Evolutionary conservation across 1,140 invertebrate species (phyloP), one percentile per base, ranked within the genome.

Genomic region (Mercenaria mercenaria): DNA sequence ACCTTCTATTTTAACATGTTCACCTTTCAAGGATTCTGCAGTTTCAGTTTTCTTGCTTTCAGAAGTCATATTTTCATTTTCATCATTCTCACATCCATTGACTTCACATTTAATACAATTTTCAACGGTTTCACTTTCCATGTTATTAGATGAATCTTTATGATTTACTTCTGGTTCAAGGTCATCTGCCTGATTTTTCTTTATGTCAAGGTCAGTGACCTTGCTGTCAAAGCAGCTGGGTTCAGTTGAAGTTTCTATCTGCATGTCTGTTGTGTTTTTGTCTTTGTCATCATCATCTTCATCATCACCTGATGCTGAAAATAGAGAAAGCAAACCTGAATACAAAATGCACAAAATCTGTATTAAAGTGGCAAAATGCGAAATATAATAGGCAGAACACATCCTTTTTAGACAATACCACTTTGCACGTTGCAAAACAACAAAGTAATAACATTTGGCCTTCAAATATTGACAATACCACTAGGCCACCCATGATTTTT

Each of bases 221-320:
- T 47, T 67, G 61, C 47, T 67, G 13, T 83, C 59, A 34, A 79
- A 79, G 72, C 39, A 43, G 29, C 76, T 59, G 26, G 43, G 32
- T 34, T 79, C 26, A 15, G 76, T 52, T 3, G 15, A 50, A 32
- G 20, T 79, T 20, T 79, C 76, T 79, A 79, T 79, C 76, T 79
- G 76, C 76, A 79, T 79, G 29, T 41, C 34, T 52, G 47, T 32
- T 80, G 80, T 41, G 69, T 85, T 56, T 85, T 85, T 85, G 41
- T 88, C 86, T 47, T 88, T 88, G 26, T 88, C 86, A 79, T 88
- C 86, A 67, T 88, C 86, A 81, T 88, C 86, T 79, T 88, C 86
- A 52, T 88, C 86, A 79, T 88, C 86, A 80, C 86, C 86, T 67
- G 76, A 80, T 50, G 86, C 86, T 88, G 77, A 34, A 88, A 88